A percentile compares a stretch with the other conserved stretches of the same genome.
These are phyloP conservation scores for Polypterus bichir DNA, from an alignment of 2,113 vertebrate genomes.

Conservation along the genomic window DNA sequence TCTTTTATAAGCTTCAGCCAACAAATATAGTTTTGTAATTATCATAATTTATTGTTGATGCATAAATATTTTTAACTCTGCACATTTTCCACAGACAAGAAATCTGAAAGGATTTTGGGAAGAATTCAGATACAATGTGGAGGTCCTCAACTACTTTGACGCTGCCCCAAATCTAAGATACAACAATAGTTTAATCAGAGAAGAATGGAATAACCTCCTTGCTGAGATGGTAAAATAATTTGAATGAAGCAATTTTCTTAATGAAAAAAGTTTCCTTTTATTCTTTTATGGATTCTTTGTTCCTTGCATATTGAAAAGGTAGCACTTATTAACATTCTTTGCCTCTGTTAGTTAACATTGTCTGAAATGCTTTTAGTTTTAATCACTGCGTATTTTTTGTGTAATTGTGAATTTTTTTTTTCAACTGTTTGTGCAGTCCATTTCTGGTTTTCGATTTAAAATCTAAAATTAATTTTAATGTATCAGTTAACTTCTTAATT, in stretches of 20 bases:
- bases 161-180: constrained; percentile 57
- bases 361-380: too few species aligned
- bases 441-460: not conserved
- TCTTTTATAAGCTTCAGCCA: too few species aligned
- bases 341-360: too few species aligned
- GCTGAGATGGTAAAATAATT: constrained; percentile 41
- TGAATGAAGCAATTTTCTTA: not conserved
- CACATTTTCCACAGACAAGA: constrained; percentile 33
- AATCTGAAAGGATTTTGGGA: constrained; percentile 73
- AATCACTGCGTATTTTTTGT: too few species aligned
- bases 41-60: too few species aligned
- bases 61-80: too few species aligned
- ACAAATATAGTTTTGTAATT: too few species aligned
- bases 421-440: not conserved
- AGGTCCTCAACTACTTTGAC: constrained; percentile 60
- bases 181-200: constrained; percentile 45
- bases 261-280: not conserved
- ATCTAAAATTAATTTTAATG: not conserved
- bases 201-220: constrained; percentile 52
- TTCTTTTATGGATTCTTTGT: too few species aligned
- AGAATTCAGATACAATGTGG: constrained; percentile 68
- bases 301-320: too few species aligned
- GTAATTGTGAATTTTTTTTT: too few species aligned
- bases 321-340: too few species aligned
- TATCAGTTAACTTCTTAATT: not conserved